These are phyloP conservation scores for Tubulanus polymorphus DNA, from an alignment of 2,888 invertebrate genomes.

Conservation along the genomic window DNA sequence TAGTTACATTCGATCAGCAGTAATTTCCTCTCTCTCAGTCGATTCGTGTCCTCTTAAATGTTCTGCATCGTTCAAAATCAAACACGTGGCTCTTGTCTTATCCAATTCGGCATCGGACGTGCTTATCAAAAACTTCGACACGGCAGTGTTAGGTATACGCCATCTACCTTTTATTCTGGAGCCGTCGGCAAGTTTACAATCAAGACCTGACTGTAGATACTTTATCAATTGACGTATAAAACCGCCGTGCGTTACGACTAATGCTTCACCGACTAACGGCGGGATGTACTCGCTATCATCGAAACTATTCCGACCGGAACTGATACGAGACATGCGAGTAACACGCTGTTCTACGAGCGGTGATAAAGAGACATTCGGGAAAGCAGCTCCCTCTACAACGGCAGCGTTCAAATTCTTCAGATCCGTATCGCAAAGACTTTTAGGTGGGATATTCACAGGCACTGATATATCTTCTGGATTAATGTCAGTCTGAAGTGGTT, in stretches of 20 bases:
- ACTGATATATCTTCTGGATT: not conserved
- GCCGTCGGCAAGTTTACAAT: conserved; percentile 41
- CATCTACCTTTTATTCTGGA: conserved; percentile 39
- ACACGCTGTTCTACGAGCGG: conserved; percentile 34
- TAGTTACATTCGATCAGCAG: too few species aligned
- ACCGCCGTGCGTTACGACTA: conserved; percentile 51
- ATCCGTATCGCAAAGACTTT: not conserved
- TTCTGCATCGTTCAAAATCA: too few species aligned
- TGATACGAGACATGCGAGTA: conserved; percentile 33
- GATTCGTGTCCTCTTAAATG: too few species aligned
- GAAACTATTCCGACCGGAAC: conserved; percentile 44
- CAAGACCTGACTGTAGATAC: conserved; percentile 42
- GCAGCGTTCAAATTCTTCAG: not conserved
- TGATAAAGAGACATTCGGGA: conserved; percentile 48
- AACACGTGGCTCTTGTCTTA: too few species aligned
- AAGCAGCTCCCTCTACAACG: conserved; percentile 19
- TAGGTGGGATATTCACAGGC: not conserved
- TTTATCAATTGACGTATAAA: conserved; percentile 46
- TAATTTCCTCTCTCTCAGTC: too few species aligned
- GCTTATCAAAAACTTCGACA: conserved; percentile 47
- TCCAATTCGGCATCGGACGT: conserved; percentile 29
- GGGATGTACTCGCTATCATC: conserved; percentile 35
- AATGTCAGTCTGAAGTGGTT: not conserved
- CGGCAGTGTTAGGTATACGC: conserved; percentile 52
- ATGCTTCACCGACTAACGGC: conserved; percentile 35